A percentile compares a stretch with the other conserved stretches of the same genome.
phyloP scores from a whole-genome alignment of 1,140 invertebrate genomes.

The Drosophila parvula region DNA sequence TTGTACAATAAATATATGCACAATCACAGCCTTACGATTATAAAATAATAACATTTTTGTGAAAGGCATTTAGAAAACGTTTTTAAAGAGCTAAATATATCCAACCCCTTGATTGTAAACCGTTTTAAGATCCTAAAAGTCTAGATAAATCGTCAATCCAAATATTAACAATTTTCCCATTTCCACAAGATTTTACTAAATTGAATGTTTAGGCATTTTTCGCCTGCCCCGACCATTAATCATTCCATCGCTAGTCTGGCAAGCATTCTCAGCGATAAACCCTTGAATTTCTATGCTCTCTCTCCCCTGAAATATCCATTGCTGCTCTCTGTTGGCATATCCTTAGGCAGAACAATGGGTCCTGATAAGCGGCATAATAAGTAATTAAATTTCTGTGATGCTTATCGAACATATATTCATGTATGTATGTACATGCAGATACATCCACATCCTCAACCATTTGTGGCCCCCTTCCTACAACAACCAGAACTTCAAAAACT shows the following conservation, averaged over 20 bases:
- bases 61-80: too few species aligned
- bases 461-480: neutral
- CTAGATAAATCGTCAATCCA: neutral
- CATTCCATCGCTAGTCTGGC: conserved; percentile 20
- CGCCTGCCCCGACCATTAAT: conserved; percentile 26
- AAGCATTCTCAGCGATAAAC: conserved; percentile 39
- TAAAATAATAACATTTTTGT: too few species aligned
- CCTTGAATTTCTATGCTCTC: conserved; percentile 30
- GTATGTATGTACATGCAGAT: neutral
- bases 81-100: too few species aligned
- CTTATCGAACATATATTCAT: conserved; percentile 43
- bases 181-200: neutral
- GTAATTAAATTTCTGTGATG: conserved; percentile 69
- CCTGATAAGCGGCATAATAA: conserved; percentile 70
- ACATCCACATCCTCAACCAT: conserved; percentile 12
- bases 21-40: too few species aligned
- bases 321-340: conserved; percentile 20
- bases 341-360: conserved; percentile 40
- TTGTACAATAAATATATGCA: too few species aligned
- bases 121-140: neutral
- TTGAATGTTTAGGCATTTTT: neutral
- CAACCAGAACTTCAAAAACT: conserved; percentile 40
- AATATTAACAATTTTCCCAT: neutral
- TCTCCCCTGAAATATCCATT: conserved; percentile 15
- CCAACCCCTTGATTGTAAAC: neutral